phyloP scores from a whole-genome alignment of 2,113 vertebrate species.

The Carassius auratus region DNA sequence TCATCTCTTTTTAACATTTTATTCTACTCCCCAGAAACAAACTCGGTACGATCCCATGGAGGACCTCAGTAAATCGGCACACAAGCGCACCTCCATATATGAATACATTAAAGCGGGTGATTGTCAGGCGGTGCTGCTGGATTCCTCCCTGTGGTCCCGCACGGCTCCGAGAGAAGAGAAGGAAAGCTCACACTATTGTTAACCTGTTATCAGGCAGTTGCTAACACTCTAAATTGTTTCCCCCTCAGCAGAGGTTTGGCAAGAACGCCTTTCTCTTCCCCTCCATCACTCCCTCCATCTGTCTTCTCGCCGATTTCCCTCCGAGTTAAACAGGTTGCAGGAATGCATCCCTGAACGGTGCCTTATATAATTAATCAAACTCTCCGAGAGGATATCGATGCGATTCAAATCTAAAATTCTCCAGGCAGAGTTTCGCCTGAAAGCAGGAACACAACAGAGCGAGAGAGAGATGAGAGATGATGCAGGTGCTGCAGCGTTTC shows the following conservation, averaged over 20 bases:
- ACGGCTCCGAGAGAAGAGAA: slow-evolving; percentile 40
- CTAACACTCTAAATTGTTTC: slow-evolving; percentile 57
- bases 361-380: slow-evolving; percentile 60
- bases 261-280: slow-evolving; percentile 54
- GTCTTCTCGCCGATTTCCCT: slow-evolving; percentile 51
- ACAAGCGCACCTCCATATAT: slow-evolving; percentile 28
- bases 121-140: slow-evolving; percentile 33
- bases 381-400: slow-evolving; percentile 49
- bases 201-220: slow-evolving; percentile 56
- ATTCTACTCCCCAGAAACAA: slow-evolving; percentile 19
- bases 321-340: slow-evolving; percentile 57
- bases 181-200: slow-evolving; percentile 58
- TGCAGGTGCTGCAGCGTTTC: slow-evolving; percentile 16
- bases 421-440: slow-evolving; percentile 47
- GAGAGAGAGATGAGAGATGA: slow-evolving; percentile 28
- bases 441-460: slow-evolving; percentile 27
- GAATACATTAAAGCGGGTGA: slow-evolving; percentile 37
- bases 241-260: slow-evolving; percentile 57
- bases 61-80: slow-evolving; percentile 10
- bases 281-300: slow-evolving; percentile 54
- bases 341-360: slow-evolving; percentile 42
- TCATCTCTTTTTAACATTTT: slow-evolving; percentile 18
- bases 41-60: slow-evolving; percentile 1
- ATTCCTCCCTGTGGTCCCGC: slow-evolving; percentile 47
- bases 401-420: slow-evolving; percentile 52